Base-by-base conservation (phyloP, 2,888 invertebrate genomes). In the Abscondita cerata region DNA sequence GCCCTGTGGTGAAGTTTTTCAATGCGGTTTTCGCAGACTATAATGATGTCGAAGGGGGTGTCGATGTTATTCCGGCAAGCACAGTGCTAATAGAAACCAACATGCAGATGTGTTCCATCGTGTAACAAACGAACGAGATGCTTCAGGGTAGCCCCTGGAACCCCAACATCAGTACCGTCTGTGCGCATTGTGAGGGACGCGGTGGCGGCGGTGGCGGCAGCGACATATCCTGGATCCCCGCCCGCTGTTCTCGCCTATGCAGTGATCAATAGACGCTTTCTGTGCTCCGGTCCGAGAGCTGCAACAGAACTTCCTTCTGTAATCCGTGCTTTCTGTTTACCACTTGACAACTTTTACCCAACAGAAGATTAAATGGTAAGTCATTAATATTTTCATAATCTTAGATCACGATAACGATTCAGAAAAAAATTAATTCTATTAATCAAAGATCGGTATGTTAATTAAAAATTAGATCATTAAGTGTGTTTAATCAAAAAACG, bases 251-350 rank as follows among this genome's bases (percentile, higher is more conserved):
- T 72, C 72, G 71, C 72, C 69, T 70, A 65, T 71, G 66, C 72
- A 69, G 72, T 72, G 72, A 72, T 72, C 72, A 72, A 72, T 72
- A 72, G 72, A 72, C 71, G 72, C 70, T 68, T 71, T 71, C 70
- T 68, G 72, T 72, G 71, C 68, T 72, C 68, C 66, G 68, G 65
- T 70, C 67, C 68, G 68, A 67, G 68, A 67, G 63, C 56, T 64
- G 63, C 63, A 59, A 52, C 62, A 62, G 55, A 47, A 52, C 56
- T 56, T 46, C 47, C 52, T 54, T 52, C 59, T 54, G 51, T 52
- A 54, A 59, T 48, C 52, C 59, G 59, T 59, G 51, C 52, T 56
- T 56, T 66, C 67, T 66, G 66, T 68, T 69, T 64, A 64, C 60
- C 58, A 61, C 64, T 57, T 58, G 44, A 48, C 57, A 44, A 36